phyloP scores from a whole-genome alignment of 2,797 vertebrate species.

The Scarus forsteni region DNA sequence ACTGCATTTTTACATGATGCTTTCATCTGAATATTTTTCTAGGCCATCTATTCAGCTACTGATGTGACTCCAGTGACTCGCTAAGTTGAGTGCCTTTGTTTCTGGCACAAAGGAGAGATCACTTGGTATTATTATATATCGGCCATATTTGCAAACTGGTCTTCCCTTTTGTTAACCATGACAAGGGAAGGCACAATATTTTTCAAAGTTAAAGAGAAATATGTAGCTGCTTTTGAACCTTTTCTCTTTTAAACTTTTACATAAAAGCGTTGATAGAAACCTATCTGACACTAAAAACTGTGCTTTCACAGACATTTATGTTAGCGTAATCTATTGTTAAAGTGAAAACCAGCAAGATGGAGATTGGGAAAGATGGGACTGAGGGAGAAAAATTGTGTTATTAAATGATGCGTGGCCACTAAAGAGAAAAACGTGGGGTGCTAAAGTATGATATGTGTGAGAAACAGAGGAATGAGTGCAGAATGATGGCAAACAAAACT shows the following conservation, averaged over 20 bases:
- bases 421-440: constrained; percentile 41
- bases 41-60: too few relatives aligned
- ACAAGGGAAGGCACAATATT: not conserved
- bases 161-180: not conserved
- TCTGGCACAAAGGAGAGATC: too few relatives aligned
- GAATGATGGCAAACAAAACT: constrained; percentile 76
- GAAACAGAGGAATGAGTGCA: constrained; percentile 51
- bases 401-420: constrained; percentile 62
- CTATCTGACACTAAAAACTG: constrained; percentile 1
- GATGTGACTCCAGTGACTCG: too few relatives aligned
- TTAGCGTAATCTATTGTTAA: constrained; percentile 7
- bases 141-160: not conserved
- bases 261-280: not conserved
- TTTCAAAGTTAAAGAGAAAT: not conserved
- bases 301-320: constrained; percentile 24
- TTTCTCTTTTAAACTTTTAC: constrained; percentile 6
- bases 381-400: constrained; percentile 34
- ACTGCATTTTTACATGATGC: too few relatives aligned
- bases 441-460: constrained; percentile 52
- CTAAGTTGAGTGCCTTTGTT: too few relatives aligned
- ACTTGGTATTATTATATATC: too few relatives aligned
- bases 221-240: not conserved
- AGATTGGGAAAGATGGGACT: constrained; percentile 21
- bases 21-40: too few relatives aligned
- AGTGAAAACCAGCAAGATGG: constrained; percentile 6